Base-by-base conservation (phyloP, 23 tunicate genomes). In the Oikopleura vanhoeffeni region DNA sequence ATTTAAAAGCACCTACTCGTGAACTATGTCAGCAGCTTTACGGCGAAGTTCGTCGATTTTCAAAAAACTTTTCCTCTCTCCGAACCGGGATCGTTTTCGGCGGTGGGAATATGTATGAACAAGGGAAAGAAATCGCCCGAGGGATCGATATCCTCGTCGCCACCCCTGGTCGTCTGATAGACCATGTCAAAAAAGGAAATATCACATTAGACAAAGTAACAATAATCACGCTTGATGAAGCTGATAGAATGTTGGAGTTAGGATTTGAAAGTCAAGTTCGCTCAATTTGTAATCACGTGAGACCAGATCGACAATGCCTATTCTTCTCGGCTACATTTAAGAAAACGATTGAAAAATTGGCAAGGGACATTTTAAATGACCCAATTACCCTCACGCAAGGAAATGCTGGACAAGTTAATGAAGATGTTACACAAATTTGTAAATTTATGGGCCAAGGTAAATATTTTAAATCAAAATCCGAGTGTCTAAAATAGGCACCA, bases 91-190 rank as follows among this genome's bases (percentile, higher is more conserved):
- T 89, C 40, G 89, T 94, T 76, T 93, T 83, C 76, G 98, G 98
- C 39, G 98, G 98, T 39, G 98, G 98, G 18, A 93, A 89, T 76
- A 93, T 93, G 98, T 86, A 91, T 76, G 98, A 93, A 39, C 98
- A 93, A 39, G 91, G 88, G 84, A 93, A 90, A 83, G 89, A 87
- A 1, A 41, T 93, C 8, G 40, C 89, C 1, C 89, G 85, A 33
- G 98, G 98, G 1, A 88, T 49, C 60, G 85, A 90, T 88, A 90
- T 90, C 76, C 89, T 90, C 1, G 98, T 90, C 41, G 94, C 94
- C 76, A 93, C 98, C 1, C 98, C 98, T 13, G 98, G 98, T 24
- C 87, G 98, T 28, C 85, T 93, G 34, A 93, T 93, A 40, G 98
- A 93, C 40, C 98, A 93, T 85, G 94, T 93, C 34, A 92, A 93